These are phyloP conservation scores for Brachyhypopomus gauderio DNA, from an alignment of 2,113 vertebrate genomes.

Conservation along the genomic window DNA sequence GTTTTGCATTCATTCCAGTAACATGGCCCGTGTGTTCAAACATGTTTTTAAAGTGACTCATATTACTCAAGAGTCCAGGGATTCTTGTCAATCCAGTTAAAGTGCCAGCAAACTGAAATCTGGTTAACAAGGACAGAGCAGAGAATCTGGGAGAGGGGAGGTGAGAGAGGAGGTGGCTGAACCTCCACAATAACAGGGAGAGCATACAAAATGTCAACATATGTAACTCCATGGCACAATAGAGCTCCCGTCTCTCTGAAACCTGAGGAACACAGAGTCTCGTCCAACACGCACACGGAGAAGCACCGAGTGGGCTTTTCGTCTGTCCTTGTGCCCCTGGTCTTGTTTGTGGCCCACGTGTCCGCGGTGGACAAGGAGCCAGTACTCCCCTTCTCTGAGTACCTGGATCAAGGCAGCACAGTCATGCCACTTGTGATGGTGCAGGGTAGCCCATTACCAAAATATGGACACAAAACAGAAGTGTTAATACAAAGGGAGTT, in stretches of 20 bases:
- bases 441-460: no score
- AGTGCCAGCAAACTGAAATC: background rate
- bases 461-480: no score
- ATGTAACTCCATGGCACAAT: background rate
- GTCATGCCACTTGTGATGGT: no score
- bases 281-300: background rate
- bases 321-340: constrained; percentile 50
- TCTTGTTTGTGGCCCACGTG: constrained; percentile 31
- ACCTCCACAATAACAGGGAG: background rate
- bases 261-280: no score
- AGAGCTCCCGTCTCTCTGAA: background rate
- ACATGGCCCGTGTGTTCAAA: background rate
- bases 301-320: constrained; percentile 18
- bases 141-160: background rate
- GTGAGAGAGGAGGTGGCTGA: background rate
- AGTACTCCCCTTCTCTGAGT: constrained; percentile 67
- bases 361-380: constrained; percentile 33
- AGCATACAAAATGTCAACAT: background rate
- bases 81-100: background rate
- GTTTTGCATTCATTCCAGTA: no score
- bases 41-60: background rate
- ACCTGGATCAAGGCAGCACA: constrained; percentile 64
- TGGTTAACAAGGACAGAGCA: background rate
- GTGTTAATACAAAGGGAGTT: no score
- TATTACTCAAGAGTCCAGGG: background rate